These are phyloP conservation scores for Drepana falcataria DNA, from an alignment of 2,888 invertebrate species.

Conservation along the genomic window DNA sequence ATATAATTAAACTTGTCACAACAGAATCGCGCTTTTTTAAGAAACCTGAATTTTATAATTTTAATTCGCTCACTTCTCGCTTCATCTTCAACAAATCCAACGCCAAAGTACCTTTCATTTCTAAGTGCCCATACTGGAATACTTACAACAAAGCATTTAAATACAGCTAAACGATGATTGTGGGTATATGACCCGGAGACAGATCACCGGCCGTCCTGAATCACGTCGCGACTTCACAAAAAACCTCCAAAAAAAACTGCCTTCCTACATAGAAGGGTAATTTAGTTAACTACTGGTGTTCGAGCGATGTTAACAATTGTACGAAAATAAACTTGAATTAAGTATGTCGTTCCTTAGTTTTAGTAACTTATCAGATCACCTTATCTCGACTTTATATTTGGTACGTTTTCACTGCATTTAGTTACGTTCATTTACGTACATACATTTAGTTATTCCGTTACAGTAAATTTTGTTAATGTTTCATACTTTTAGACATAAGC, in stretches of 20 bases:
- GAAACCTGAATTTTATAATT: too few species aligned
- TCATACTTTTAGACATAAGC: too few species aligned
- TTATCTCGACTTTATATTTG: neutral
- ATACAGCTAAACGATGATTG: slow-evolving; percentile 19
- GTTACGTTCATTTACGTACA: neutral
- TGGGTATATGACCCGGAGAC: slow-evolving; percentile 57
- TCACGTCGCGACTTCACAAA: slow-evolving; percentile 30
- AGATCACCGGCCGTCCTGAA: slow-evolving; percentile 41
- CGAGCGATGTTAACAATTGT: slow-evolving; percentile 15
- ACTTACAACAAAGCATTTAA: slow-evolving; percentile 15
- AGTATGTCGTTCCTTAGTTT: neutral
- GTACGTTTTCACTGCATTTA: neutral
- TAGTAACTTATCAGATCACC: neutral
- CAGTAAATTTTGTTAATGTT: too few species aligned
- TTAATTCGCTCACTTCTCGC: too few species aligned
- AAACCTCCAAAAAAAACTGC: slow-evolving; percentile 30
- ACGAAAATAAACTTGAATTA: neutral
- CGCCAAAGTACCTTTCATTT: too few species aligned
- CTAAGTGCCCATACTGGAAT: neutral
- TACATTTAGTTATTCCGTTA: too few species aligned
- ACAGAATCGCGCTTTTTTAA: too few species aligned
- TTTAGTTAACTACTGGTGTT: slow-evolving; percentile 25
- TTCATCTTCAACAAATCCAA: too few species aligned
- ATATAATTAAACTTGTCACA: too few species aligned
- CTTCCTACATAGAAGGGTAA: slow-evolving; percentile 23